Evolutionary conservation across 2,888 invertebrate genomes (phyloP).

Genomic region (Baccha elongata): DNA sequence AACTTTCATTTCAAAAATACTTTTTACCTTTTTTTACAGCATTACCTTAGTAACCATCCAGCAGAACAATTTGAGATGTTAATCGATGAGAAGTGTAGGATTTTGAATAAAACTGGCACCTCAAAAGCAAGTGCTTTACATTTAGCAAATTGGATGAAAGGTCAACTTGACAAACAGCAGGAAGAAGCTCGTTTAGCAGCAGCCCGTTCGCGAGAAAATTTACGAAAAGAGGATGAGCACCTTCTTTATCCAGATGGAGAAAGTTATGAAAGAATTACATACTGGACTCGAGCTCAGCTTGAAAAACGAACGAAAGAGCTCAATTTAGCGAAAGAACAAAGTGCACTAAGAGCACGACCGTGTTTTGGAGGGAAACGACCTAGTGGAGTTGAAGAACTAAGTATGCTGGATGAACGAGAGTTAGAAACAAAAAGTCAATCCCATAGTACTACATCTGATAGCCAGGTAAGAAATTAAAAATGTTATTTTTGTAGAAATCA

Average conservation of each 20-base stretch:
- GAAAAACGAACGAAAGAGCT: conserved; percentile 88
- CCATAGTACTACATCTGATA: conserved; percentile 89
- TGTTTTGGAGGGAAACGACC: conserved; percentile 79
- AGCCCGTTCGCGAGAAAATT: conserved; percentile 78
- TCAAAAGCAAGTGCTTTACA: conserved; percentile 89
- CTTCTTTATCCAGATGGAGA: conserved; percentile 78
- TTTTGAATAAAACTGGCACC: conserved; percentile 85
- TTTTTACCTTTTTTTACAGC: conserved; percentile 43
- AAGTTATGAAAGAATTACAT: conserved; percentile 81
- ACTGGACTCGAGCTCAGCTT: conserved; percentile 89
- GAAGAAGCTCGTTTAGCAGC: conserved; percentile 80
- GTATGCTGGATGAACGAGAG: conserved; percentile 81
- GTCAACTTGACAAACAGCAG: conserved; percentile 86
- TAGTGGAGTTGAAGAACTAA: conserved; percentile 83
- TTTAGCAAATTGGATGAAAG: conserved; percentile 91
- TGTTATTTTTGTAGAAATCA: no score
- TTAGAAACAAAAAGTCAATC: conserved; percentile 87
- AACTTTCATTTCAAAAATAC: conserved; percentile 48
- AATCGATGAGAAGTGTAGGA: conserved; percentile 86
- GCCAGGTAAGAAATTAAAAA: conserved; percentile 85
- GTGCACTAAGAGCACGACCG: conserved; percentile 76
- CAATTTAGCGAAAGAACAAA: conserved; percentile 84
- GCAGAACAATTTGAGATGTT: conserved; percentile 84
- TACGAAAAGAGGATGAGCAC: conserved; percentile 80
- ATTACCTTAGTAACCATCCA: conserved; percentile 75